phyloP scores from a whole-genome alignment of 2,888 invertebrate genomes.

The Cheilosia soror region DNA sequence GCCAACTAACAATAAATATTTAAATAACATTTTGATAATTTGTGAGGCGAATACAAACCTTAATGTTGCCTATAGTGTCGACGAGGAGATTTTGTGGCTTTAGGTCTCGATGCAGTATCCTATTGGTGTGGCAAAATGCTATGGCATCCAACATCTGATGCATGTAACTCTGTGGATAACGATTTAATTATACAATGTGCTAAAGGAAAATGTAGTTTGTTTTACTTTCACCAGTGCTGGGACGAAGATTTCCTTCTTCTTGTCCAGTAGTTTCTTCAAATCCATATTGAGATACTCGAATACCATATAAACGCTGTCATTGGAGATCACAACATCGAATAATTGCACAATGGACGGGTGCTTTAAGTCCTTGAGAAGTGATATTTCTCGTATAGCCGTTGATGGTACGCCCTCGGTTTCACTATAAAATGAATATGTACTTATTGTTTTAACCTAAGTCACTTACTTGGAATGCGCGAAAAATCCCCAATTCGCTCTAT shows the following conservation, averaged over 20 bases:
- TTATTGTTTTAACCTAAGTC: background rate
- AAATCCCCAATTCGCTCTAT: too few relatives aligned
- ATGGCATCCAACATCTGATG: slow-evolving; percentile 94
- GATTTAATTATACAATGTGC: background rate
- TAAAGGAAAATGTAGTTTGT: slow-evolving; percentile 38
- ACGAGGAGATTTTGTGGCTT: slow-evolving; percentile 98
- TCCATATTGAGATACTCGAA: slow-evolving; percentile 98
- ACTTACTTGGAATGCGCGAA: too few relatives aligned
- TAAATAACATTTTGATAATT: background rate
- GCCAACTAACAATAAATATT: slow-evolving; percentile 85
- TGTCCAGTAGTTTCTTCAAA: slow-evolving; percentile 94
- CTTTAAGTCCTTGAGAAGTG: slow-evolving; percentile 93
- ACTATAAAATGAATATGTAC: slow-evolving; percentile 84
- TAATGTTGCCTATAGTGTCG: slow-evolving; percentile 93
- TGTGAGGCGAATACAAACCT: slow-evolving; percentile 81
- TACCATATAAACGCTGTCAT: slow-evolving; percentile 94
- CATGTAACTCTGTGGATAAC: slow-evolving; percentile 88
- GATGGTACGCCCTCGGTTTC: slow-evolving; percentile 99
- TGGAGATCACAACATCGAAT: slow-evolving; percentile 94
- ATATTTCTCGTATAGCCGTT: slow-evolving; percentile 98
- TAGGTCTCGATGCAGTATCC: slow-evolving; percentile 95
- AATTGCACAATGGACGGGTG: slow-evolving; percentile 96
- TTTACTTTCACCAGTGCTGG: slow-evolving; percentile 88
- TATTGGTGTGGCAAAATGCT: slow-evolving; percentile 94
- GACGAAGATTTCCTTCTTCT: slow-evolving; percentile 86